Conservation (phyloP, 1,140 invertebrate genomes). For the Ceratosolen solmsi region DNA sequence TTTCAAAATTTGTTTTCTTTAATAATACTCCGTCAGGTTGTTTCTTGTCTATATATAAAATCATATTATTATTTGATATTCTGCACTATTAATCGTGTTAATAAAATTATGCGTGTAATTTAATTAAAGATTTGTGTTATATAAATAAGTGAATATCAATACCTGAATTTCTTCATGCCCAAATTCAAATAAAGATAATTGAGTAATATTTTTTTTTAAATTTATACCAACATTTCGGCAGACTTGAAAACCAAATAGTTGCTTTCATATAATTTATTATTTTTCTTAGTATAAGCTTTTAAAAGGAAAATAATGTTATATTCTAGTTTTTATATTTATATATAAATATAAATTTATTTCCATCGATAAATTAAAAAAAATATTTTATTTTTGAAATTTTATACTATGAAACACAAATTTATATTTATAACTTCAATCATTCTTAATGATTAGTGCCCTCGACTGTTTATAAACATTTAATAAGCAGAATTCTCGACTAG, state of each 20-base stretch:
- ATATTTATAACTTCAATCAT: no score
- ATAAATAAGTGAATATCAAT: neutral
- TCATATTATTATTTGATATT: neutral
- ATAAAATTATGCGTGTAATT: conserved; percentile 1
- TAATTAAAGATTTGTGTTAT: neutral
- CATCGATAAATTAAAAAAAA: no score
- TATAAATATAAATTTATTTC: no score
- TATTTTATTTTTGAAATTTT: no score
- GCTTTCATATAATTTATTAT: conserved; percentile 65
- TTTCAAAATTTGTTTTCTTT: conserved; percentile 62
- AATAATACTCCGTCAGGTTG: conserved; percentile 4
- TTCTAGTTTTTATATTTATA: no score
- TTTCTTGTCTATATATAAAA: neutral
- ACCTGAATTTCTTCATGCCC: neutral
- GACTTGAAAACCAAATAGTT: conserved; percentile 67
- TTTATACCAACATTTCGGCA: conserved; percentile 65
- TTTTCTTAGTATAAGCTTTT: no score
- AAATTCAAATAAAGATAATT: neutral
- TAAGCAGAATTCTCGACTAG: no score
- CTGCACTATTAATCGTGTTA: neutral
- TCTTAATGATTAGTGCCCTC: no score
- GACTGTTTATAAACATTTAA: no score
- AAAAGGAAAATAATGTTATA: no score
- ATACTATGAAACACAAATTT: no score
- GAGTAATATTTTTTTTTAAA: conserved; percentile 63